Percentiles rank a stretch among this genome's conserved stretches.
These are phyloP conservation scores for Pyrocoelia pectoralis DNA, from an alignment of 2,888 invertebrate genomes.

Conservation along the genomic window DNA sequence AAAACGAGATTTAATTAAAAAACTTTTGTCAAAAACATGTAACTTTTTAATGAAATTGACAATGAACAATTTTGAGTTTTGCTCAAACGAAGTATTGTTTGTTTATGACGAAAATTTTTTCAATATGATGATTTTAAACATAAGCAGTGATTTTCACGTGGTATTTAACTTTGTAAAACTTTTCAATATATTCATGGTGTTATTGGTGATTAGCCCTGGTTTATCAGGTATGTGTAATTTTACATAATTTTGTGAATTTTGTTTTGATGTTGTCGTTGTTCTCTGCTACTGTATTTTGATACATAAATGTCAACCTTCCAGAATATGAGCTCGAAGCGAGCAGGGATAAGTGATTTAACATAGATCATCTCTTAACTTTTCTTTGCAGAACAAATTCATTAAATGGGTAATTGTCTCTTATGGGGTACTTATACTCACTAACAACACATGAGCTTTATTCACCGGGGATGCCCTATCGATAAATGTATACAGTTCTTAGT, in stretches of 20 bases:
- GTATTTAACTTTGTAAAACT: slow-evolving; percentile 21
- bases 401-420: too few species aligned
- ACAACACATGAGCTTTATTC: too few species aligned
- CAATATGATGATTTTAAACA: slow-evolving; percentile 7
- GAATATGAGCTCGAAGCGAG: too few species aligned
- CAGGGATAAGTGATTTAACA: too few species aligned
- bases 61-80: slow-evolving; percentile 1
- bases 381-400: too few species aligned
- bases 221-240: slow-evolving; percentile 24
- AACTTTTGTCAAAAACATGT: neutral
- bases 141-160: slow-evolving; percentile 11
- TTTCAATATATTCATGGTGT: slow-evolving; percentile 13
- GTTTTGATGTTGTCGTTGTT: neutral
- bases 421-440: too few species aligned
- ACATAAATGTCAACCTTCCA: too few species aligned
- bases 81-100: slow-evolving; percentile 7
- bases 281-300: too few species aligned
- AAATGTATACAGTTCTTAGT: too few species aligned
- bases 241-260: neutral
- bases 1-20: neutral
- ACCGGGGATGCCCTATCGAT: too few species aligned
- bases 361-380: too few species aligned
- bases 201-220: slow-evolving; percentile 15
- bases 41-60: neutral
- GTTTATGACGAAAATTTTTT: neutral